A percentile compares a stretch with the other conserved stretches of the same genome.
Conservation (phyloP, 2,888 invertebrate species). For the Ctenicera cuprea region DNA sequence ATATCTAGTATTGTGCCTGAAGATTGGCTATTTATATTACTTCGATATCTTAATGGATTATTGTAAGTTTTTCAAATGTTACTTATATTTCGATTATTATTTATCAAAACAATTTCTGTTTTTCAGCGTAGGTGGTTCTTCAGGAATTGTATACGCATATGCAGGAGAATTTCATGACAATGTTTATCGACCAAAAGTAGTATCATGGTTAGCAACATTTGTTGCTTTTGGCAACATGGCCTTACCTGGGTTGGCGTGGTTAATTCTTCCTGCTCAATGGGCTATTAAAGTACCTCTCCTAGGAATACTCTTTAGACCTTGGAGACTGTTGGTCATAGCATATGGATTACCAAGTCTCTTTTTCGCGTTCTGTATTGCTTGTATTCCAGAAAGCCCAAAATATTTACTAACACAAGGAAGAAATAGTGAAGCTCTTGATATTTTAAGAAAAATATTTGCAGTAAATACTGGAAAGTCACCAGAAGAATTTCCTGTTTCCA, state of each 20-base stretch:
- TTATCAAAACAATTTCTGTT: slow-evolving; percentile 10
- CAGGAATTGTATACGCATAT: slow-evolving; percentile 74
- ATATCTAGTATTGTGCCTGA: slow-evolving; percentile 73
- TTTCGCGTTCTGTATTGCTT: slow-evolving; percentile 62
- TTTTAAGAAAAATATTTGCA: slow-evolving; percentile 66
- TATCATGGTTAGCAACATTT: slow-evolving; percentile 70
- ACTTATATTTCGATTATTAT: not conserved
- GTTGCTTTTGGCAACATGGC: slow-evolving; percentile 69
- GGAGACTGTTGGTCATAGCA: slow-evolving; percentile 68
- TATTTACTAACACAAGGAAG: slow-evolving; percentile 67
- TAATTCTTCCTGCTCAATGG: slow-evolving; percentile 66
- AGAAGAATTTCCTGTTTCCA: slow-evolving; percentile 66
- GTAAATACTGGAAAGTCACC: slow-evolving; percentile 65
- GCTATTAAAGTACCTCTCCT: slow-evolving; percentile 72
- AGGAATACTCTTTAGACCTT: slow-evolving; percentile 69
- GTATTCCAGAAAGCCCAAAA: slow-evolving; percentile 71
- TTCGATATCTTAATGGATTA: slow-evolving; percentile 75
- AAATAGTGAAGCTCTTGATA: slow-evolving; percentile 65
- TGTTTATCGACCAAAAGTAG: slow-evolving; percentile 71
- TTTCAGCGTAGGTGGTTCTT: slow-evolving; percentile 71
- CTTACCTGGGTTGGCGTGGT: slow-evolving; percentile 70
- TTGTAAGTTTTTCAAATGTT: slow-evolving; percentile 70
- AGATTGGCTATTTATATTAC: slow-evolving; percentile 73
- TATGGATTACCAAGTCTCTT: slow-evolving; percentile 68
- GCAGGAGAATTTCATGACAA: slow-evolving; percentile 74